Evolutionary conservation across 2,113 vertebrate species (phyloP).

Genomic region (Vombatus ursinus): DNA sequence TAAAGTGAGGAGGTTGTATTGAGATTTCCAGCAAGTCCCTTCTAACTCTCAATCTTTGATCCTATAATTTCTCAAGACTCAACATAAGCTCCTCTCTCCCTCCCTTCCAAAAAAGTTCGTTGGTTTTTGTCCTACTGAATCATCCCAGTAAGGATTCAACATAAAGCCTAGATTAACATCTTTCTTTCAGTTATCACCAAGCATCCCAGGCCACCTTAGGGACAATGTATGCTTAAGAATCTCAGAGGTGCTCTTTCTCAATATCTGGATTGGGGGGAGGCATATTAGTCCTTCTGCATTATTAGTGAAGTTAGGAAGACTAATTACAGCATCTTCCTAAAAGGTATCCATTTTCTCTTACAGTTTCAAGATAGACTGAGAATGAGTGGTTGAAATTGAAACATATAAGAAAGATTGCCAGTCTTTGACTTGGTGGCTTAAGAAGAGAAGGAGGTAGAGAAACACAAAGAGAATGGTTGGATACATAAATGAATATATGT

Average conservation of each 20-base stretch:
- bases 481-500: background rate
- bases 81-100: background rate
- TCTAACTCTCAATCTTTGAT: background rate
- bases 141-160: background rate
- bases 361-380: background rate
- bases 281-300: background rate
- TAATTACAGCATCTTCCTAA: background rate
- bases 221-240: background rate
- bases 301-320: background rate
- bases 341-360: background rate
- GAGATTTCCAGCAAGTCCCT: background rate
- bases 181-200: background rate
- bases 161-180: background rate
- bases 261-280: background rate
- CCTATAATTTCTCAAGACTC: background rate
- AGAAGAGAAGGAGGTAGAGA: background rate
- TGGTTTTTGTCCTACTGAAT: background rate
- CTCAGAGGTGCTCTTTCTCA: background rate
- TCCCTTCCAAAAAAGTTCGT: background rate
- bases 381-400: background rate
- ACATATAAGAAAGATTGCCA: background rate
- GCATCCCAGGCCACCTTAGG: background rate
- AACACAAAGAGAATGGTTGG: background rate
- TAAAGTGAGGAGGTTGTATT: background rate
- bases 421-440: background rate